phyloP scores from a whole-genome alignment of 2,888 invertebrate genomes.

The Diarsia dahlii region DNA sequence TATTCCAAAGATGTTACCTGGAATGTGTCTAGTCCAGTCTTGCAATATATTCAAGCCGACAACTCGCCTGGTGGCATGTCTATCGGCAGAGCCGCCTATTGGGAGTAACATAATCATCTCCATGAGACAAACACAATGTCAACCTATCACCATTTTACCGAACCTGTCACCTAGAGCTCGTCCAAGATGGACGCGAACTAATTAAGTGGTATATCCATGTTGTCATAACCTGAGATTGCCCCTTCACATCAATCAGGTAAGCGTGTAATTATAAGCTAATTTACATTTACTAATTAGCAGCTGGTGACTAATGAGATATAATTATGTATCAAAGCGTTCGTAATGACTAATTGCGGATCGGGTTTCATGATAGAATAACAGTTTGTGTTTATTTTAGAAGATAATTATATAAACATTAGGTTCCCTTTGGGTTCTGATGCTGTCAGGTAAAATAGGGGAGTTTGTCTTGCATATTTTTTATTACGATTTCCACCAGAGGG shows the following conservation, averaged over 20 bases:
- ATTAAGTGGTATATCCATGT: background rate
- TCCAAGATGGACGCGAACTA: too few relatives aligned
- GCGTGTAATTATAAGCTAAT: conserved; percentile 37
- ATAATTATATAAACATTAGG: background rate
- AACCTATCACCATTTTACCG: too few relatives aligned
- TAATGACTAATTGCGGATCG: conserved; percentile 29
- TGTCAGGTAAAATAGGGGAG: background rate
- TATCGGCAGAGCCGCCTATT: background rate
- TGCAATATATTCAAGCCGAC: background rate
- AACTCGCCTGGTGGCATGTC: background rate
- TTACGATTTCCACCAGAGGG: too few relatives aligned
- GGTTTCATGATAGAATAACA: background rate
- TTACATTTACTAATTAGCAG: conserved; percentile 40
- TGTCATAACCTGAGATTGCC: background rate
- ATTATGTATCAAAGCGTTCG: conserved; percentile 17
- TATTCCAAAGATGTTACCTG: background rate
- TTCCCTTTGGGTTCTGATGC: background rate
- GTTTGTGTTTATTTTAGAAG: background rate
- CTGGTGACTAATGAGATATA: conserved; percentile 33
- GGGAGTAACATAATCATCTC: background rate
- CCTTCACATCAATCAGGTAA: conserved; percentile 31
- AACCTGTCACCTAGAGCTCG: background rate
- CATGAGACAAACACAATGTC: background rate
- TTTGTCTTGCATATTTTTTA: background rate
- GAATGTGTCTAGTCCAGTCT: background rate